phyloP scores from a whole-genome alignment of 2,888 invertebrate species.

The Eledona agricola region DNA sequence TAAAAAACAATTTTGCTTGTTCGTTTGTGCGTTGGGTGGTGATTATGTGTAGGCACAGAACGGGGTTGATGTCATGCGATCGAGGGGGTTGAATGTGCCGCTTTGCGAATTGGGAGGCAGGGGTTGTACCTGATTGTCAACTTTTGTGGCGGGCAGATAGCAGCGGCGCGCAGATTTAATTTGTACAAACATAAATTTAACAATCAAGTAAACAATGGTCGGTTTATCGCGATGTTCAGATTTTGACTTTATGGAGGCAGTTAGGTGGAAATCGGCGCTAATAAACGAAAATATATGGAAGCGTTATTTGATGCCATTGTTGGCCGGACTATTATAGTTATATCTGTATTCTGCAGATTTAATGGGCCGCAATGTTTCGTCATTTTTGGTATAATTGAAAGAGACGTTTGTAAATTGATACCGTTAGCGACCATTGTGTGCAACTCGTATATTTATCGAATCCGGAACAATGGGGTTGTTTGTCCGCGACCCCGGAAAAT shows the following conservation, averaged over 20 bases:
- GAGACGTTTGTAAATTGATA: conserved; percentile 45
- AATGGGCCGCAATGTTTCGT: conserved; percentile 54
- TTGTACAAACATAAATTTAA: conserved; percentile 64
- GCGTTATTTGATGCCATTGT: conserved; percentile 51
- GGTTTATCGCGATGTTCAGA: conserved; percentile 64
- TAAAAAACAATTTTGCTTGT: too few species aligned
- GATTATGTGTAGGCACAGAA: too few species aligned
- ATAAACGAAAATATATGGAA: conserved; percentile 61
- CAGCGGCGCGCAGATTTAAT: conserved; percentile 61
- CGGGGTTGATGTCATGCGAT: too few species aligned
- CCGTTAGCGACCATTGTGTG: conserved; percentile 33
- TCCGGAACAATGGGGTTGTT: conserved; percentile 33
- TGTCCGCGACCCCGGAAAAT: conserved; percentile 27
- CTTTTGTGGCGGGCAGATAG: conserved; percentile 60
- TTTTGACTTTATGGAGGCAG: conserved; percentile 61
- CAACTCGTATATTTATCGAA: conserved; percentile 24
- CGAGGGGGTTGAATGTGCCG: too few species aligned
- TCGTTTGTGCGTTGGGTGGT: too few species aligned
- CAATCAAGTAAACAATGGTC: conserved; percentile 64
- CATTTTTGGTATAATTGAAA: conserved; percentile 56
- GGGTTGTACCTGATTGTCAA: conserved; percentile 58
- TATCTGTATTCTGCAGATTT: conserved; percentile 57
- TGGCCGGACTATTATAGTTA: conserved; percentile 53
- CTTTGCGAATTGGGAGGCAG: conserved; percentile 40
- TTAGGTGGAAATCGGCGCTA: conserved; percentile 62